These are phyloP conservation scores for Leptarthrus brevirostris DNA, from an alignment of 2,888 invertebrate species.

Conservation along the genomic window DNA sequence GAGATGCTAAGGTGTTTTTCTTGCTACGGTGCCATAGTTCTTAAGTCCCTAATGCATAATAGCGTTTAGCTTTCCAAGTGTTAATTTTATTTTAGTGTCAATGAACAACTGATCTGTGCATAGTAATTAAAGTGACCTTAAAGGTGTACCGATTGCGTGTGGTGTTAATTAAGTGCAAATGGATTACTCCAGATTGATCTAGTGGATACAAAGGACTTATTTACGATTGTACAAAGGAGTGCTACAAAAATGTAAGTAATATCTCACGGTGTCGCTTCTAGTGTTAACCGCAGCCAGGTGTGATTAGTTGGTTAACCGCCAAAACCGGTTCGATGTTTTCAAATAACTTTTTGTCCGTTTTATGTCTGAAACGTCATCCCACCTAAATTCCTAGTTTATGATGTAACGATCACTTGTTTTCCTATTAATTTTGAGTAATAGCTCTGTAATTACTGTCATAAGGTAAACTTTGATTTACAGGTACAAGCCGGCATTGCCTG, in stretches of 20 bases:
- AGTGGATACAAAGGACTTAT: neutral
- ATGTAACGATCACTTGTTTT: slow-evolving; percentile 17
- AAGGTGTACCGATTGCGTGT: slow-evolving; percentile 3
- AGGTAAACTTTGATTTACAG: slow-evolving; percentile 6
- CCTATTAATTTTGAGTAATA: slow-evolving; percentile 11
- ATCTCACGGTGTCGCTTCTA: neutral
- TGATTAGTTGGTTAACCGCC: neutral
- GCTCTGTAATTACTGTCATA: neutral
- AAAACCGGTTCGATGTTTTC: slow-evolving; percentile 41
- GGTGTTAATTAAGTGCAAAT: slow-evolving; percentile 31
- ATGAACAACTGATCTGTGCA: slow-evolving; percentile 20
- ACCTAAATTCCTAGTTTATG: slow-evolving; percentile 26
- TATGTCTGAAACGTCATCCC: slow-evolving; percentile 7
- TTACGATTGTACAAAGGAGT: slow-evolving; percentile 1
- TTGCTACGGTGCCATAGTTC: neutral
- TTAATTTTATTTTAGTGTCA: slow-evolving; percentile 4
- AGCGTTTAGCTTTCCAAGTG: neutral
- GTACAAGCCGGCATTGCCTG: neutral
- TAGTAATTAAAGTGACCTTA: slow-evolving; percentile 18
- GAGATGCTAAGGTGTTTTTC: neutral
- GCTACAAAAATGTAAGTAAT: slow-evolving; percentile 20
- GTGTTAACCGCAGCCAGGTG: neutral
- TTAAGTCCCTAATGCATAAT: neutral
- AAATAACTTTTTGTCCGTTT: neutral
- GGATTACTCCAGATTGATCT: neutral